Base-by-base conservation (phyloP, 1,140 invertebrate species). In the Drusus annulatus region DNA sequence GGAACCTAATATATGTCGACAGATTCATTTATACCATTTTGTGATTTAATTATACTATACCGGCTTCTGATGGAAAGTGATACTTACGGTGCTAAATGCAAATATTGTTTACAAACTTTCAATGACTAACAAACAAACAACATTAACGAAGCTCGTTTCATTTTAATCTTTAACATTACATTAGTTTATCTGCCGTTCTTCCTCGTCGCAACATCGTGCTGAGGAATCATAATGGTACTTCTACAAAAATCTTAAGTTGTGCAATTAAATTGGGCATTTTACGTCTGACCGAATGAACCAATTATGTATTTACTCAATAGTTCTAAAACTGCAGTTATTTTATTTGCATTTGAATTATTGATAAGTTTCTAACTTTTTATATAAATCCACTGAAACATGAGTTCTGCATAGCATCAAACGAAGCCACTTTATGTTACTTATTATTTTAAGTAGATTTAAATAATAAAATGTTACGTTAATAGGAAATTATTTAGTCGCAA, bases 401-500 rank as follows among this genome's bases (percentile, higher is more conserved):
- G 62, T 60, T 60, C 56, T 60, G 56, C 56, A 23, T 60, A 25
- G 69, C 62, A 68, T 17, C 45, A 21, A 21, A 69, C 6, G 76
- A 65, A 79, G 52, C 63, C 51, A 45, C 36, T 63, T 62, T 63
- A 52, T 60, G 69, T 79, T 79, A 79, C 68, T 74, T 79, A 74
- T 63, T 79, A 75, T 63, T 62, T 79, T 79, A 78, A 78, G 60
- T 75, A 75, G 71, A 75, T 51, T 63, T 76, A 76, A 76, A 58
- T 63, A 65, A 62, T 45, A 21, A 50, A 76, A 71, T 75, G 51
- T 73, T 79, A 74, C 63, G 78, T 79, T 79, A 79, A 51, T 79
- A 79, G 78, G 62, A 31, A 79, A 79, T 79, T 79, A 79, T 79
- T 79, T 79, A 79, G 69, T 51, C 25, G 56, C 68, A 79, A 79